Evolutionary conservation across 2,888 invertebrate genomes (phyloP), one percentile per base, ranked within the genome.

Genomic region (Galeruca laticollis): DNA sequence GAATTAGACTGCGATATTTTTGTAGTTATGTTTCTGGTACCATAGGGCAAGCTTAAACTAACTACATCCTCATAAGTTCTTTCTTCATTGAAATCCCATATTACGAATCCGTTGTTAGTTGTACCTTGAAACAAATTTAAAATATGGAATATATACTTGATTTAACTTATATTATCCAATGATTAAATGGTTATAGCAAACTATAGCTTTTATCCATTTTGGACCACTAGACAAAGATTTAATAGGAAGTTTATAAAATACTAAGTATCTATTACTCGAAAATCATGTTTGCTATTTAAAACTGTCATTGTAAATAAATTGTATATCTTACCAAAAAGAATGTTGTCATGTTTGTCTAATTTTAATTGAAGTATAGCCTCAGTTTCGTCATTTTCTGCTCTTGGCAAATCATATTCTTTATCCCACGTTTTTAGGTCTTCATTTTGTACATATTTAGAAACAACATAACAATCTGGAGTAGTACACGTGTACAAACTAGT

Each of bases 21-120:
- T 0, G 95, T 96, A 2, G 96, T 95, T 61, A 98, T 98, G 82
- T 98, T 98, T 54, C 97, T 88, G 4, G 96, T 94, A 0, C 96
- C 96, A 81, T 95, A 95, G 0, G 95, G 95, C 18, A 95, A 83
- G 33, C 89, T 88, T 40, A 95, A 83, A 9, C 92, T 91, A 63
- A 92, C 89, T 0, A 92, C 92, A 11, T 89, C 88, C 37, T 84
- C 80, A 20, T 82, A 81, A 9, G 87, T 82, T 63, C 81, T 82
- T 33, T 88, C 87, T 65, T 88, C 87, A 20, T 90, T 89, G 52
- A 94, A 89, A 78, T 94, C 91, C 95, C 95, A 95, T 6, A 95
- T 90, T 0, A 93, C 89, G 78, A 95, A 95, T 68, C 95, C 94
- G 80, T 94, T 94, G 6, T 93, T 93, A 1, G 94, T 92, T 0